Base-by-base conservation (phyloP, 2,113 vertebrate species). In the Cinclus cinclus region DNA sequence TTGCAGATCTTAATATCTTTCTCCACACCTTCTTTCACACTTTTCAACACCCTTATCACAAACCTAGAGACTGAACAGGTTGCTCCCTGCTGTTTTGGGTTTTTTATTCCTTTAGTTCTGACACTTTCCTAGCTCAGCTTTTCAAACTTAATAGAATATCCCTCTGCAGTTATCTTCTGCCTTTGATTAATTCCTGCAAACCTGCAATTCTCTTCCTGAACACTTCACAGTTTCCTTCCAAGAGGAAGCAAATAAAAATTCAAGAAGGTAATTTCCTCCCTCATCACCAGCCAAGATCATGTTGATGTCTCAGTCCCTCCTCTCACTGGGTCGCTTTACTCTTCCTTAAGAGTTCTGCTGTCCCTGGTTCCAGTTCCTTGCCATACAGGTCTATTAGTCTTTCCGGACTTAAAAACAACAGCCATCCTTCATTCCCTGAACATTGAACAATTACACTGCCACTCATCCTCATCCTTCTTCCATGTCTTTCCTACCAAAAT, bases 41-140 rank as follows among this genome's bases (percentile, higher is more conserved):
- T 83, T 73, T 0, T 0, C 39, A 80, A 86, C n/a, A 85, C 13
- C 44, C 71, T 22, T 14, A 78, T 25, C n/a, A 24, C 0, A 0
- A 92, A 74, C 67, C 30, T 80, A 19, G 24, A 60, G 42, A 83
- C 23, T 11, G 13, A 71, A 74, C 50, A 83, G 24, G 42, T 18
- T 81, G 46, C 65, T 80, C 28, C 22, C 31, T 71, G 31, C 13
- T 37, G 16, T 3, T 22, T 55, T 73, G 68, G 60, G 33, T 7
- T 23, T 70, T 41, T 7, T 14, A 60, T 55, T 92, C 60, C 31
- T 46, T 74, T 53, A 37, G 19, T 65, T 76, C 41, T 50, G 33
- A 79, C 42, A 31, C 20, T 49, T 75, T 63, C 33, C 15, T 17
- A 73, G 35, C 13, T 59, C n/a, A 75, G 30, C 18, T 83, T 77